These are phyloP conservation scores for Pandemis cinnamomeana DNA, from an alignment of 2,888 invertebrate species.

Conservation along the genomic window DNA sequence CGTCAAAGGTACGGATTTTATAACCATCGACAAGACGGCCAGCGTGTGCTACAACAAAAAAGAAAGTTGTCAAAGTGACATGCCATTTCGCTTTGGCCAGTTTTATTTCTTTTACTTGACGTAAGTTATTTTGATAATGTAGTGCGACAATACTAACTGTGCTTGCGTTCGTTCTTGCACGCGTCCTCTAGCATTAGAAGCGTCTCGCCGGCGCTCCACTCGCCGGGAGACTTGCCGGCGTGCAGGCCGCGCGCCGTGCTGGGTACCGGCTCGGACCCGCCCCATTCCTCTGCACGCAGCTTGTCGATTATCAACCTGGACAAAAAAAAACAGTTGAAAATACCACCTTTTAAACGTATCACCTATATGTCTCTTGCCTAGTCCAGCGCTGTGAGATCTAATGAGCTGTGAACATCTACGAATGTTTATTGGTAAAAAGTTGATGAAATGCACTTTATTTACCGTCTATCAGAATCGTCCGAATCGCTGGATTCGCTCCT, in stretches of 20 bases:
- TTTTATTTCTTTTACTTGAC: no score
- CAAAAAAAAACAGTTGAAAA: background rate
- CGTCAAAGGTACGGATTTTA: no score
- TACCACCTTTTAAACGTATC: background rate
- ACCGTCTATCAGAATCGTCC: constrained; percentile 79
- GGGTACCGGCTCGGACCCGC: constrained; percentile 53
- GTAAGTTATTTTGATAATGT: no score
- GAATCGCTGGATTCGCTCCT: constrained; percentile 79
- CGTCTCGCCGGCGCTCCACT: constrained; percentile 80
- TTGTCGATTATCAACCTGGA: constrained; percentile 80
- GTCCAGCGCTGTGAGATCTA: no score
- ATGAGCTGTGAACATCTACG: no score
- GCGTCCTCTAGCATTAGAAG: constrained; percentile 80
- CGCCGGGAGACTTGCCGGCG: constrained; percentile 78
- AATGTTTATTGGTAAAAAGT: no score
- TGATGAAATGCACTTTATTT: constrained; percentile 34
- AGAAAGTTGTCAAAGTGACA: no score
- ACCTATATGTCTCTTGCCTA: no score
- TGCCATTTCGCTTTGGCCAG: no score
- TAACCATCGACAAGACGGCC: no score
- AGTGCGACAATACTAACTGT: constrained; percentile 60
- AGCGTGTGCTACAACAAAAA: no score
- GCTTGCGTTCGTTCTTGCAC: constrained; percentile 79
- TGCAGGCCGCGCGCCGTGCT: constrained; percentile 50
- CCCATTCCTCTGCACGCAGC: constrained; percentile 71